These are phyloP conservation scores for Ennomos quercinarius DNA, from an alignment of 2,888 invertebrate species.

Conservation along the genomic window DNA sequence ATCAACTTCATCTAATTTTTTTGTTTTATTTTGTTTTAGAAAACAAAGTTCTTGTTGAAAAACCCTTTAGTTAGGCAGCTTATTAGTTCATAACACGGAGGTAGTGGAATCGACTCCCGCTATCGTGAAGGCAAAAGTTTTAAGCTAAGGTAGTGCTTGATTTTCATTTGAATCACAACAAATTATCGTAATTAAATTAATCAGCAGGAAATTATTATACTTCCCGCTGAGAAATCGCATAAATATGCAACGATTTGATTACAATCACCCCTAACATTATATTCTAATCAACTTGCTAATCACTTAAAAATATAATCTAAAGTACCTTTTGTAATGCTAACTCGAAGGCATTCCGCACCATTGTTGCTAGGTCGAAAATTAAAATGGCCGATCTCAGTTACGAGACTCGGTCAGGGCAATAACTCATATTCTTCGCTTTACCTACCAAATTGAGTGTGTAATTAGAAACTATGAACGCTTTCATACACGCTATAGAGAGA, in stretches of 20 bases:
- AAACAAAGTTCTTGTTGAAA: too few species aligned
- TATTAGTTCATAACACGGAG: too few species aligned
- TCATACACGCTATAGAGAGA: conserved; percentile 63
- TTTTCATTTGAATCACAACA: too few species aligned
- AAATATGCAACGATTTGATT: conserved; percentile 19
- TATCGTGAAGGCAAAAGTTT: too few species aligned
- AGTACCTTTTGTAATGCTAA: conserved; percentile 67
- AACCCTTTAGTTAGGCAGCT: too few species aligned
- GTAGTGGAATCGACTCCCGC: too few species aligned
- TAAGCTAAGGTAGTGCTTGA: too few species aligned
- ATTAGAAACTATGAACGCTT: conserved; percentile 75
- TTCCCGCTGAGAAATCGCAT: conserved; percentile 17
- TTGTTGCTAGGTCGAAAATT: conserved; percentile 57
- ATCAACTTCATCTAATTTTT: too few species aligned
- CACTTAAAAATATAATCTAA: conserved; percentile 61
- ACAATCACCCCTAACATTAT: conserved; percentile 43
- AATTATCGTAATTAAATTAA: neutral
- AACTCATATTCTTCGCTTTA: conserved; percentile 78
- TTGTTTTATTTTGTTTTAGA: too few species aligned
- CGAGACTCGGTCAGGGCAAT: conserved; percentile 61
- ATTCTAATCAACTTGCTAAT: conserved; percentile 65
- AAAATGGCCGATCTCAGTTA: conserved; percentile 76
- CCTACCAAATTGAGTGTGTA: conserved; percentile 82
- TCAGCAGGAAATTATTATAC: conserved; percentile 1
- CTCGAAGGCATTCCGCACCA: conserved; percentile 55